A percentile compares a stretch with the other conserved stretches of the same genome.
Evolutionary conservation across 2,888 invertebrate species (phyloP).

Genomic region (Troides aeacus): DNA sequence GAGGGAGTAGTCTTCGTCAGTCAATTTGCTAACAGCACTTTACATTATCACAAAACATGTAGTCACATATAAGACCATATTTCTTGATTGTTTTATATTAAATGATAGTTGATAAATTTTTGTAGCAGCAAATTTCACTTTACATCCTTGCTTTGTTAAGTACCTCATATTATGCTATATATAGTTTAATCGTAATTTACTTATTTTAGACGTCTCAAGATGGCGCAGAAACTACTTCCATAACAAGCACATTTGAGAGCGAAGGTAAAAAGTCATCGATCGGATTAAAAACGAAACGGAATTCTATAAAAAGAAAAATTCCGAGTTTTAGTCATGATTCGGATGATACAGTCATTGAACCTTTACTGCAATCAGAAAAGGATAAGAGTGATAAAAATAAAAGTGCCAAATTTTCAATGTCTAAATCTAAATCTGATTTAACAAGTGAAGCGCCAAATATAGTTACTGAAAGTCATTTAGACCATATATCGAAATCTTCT

Average conservation of each 20-base stretch:
- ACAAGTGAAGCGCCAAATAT: conserved; percentile 46
- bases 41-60: too few species aligned
- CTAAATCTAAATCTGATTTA: conserved; percentile 66
- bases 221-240: conserved; percentile 62
- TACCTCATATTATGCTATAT: not conserved
- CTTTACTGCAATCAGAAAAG: conserved; percentile 63
- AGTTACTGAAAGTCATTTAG: conserved; percentile 42
- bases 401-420: conserved; percentile 67
- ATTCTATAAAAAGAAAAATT: conserved; percentile 64
- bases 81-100: too few species aligned
- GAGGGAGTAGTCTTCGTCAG: too few species aligned
- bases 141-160: not conserved
- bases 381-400: conserved; percentile 50
- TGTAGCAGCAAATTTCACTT: too few species aligned
- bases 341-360: conserved; percentile 69
- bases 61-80: too few species aligned
- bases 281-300: conserved; percentile 71
- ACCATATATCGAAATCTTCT: conserved; percentile 36
- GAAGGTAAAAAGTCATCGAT: conserved; percentile 65
- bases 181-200: not conserved
- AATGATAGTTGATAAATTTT: too few species aligned
- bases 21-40: too few species aligned
- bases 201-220: conserved; percentile 65
- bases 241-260: conserved; percentile 68
- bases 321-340: conserved; percentile 62